phyloP scores from a whole-genome alignment of 1,140 invertebrate species.

The Thalassaphorura encarpata region DNA sequence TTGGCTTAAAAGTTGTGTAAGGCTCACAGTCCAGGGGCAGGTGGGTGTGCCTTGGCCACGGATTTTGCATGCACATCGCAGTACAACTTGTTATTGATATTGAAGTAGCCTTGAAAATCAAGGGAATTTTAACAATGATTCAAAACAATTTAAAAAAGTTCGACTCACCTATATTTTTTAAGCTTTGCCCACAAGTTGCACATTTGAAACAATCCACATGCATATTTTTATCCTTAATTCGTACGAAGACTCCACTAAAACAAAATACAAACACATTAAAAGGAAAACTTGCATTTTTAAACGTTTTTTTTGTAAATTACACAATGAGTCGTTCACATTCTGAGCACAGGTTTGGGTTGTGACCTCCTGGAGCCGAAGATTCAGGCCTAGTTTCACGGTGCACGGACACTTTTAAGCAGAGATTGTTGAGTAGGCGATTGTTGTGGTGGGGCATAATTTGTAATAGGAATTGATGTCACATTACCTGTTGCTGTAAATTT shows the following conservation, averaged over 20 bases:
- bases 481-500: conserved; percentile 1
- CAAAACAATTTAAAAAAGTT: neutral
- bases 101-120: conserved; percentile 64
- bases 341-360: conserved; percentile 75
- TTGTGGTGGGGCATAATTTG: conserved; percentile 5
- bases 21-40: conserved; percentile 35
- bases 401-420: conserved; percentile 42
- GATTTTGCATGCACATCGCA: conserved; percentile 91
- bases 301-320: conserved; percentile 53
- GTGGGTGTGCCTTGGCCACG: conserved; percentile 69
- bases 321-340: conserved; percentile 87
- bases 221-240: conserved; percentile 90
- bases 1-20: conserved; percentile 11
- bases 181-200: conserved; percentile 80
- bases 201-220: conserved; percentile 97
- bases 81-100: conserved; percentile 89
- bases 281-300: neutral
- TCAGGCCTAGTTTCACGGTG: conserved; percentile 53
- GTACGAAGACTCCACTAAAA: conserved; percentile 83
- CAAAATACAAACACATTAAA: conserved; percentile 2
- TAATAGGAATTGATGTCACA: neutral
- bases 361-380: conserved; percentile 47
- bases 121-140: neutral
- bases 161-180: conserved; percentile 74
- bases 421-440: conserved; percentile 7